phyloP scores from a whole-genome alignment of 1,140 invertebrate species.

The Apis dorsata region DNA sequence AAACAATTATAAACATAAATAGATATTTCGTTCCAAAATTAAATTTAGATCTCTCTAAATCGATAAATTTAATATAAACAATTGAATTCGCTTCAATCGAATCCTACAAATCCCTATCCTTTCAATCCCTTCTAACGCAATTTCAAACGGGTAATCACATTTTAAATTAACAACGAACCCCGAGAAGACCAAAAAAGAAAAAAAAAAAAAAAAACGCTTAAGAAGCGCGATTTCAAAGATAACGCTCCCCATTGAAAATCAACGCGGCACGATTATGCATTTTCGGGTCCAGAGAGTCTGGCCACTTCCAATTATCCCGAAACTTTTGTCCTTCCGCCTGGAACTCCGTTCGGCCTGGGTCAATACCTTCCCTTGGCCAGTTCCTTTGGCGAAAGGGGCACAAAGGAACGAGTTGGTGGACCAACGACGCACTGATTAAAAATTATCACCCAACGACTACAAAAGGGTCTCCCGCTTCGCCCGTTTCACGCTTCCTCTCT shows the following conservation, averaged over 20 bases:
- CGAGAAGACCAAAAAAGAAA: background rate
- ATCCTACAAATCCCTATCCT: background rate
- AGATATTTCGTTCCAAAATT: too few species aligned
- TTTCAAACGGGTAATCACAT: background rate
- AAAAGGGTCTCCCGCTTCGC: conserved; percentile 64
- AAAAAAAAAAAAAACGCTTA: background rate
- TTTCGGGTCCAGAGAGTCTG: conserved; percentile 56
- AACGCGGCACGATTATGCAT: conserved; percentile 58
- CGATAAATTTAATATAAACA: too few species aligned
- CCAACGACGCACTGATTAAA: conserved; percentile 72
- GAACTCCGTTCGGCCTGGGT: conserved; percentile 38
- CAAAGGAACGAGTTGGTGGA: conserved; percentile 63
- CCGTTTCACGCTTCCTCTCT: conserved; percentile 44
- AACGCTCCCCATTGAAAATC: conserved; percentile 59
- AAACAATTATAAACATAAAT: too few species aligned
- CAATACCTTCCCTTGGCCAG: conserved; percentile 55
- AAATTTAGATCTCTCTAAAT: too few species aligned
- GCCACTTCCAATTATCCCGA: conserved; percentile 67
- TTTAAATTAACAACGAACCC: background rate
- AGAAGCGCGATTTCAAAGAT: conserved; percentile 17
- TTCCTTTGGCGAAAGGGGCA: conserved; percentile 56
- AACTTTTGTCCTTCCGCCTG: conserved; percentile 66
- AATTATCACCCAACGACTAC: conserved; percentile 73
- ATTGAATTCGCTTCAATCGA: too few species aligned
- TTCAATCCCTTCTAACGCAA: background rate